A percentile compares a stretch with the other conserved stretches of the same genome.
phyloP scores from a whole-genome alignment of 2,888 invertebrate genomes.

The Limnephilus marmoratus region DNA sequence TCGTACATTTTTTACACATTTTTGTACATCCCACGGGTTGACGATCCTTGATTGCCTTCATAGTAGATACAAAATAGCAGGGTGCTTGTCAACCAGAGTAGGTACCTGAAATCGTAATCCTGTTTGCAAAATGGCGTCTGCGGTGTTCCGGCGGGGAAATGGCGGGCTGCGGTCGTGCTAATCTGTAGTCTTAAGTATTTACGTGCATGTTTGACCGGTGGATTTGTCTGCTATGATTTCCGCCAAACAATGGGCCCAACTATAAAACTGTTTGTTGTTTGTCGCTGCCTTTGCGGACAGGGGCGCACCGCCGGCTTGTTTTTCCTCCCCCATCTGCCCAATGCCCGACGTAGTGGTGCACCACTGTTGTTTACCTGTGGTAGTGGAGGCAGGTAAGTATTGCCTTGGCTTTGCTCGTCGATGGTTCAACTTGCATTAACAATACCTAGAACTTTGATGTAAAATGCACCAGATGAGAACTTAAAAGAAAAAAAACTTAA shows the following conservation, averaged over 20 bases:
- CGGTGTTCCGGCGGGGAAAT: constrained; percentile 31
- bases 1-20: too few species aligned
- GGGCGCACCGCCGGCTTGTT: constrained; percentile 16
- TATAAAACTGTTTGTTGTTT: constrained; percentile 40
- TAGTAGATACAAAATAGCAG: neutral
- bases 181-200: constrained; percentile 63
- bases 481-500: too few species aligned
- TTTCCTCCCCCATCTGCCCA: neutral
- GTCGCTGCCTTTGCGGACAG: neutral
- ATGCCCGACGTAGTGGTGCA: neutral
- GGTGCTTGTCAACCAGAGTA: constrained; percentile 40
- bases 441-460: neutral
- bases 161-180: constrained; percentile 58
- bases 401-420: neutral
- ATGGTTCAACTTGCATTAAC: neutral
- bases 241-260: constrained; percentile 48
- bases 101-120: constrained; percentile 58
- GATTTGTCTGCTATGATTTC: constrained; percentile 60
- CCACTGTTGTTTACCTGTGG: constrained; percentile 46
- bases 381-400: neutral
- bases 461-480: too few species aligned
- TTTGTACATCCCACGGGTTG: neutral
- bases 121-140: constrained; percentile 64
- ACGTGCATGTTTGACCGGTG: constrained; percentile 60
- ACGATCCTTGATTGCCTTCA: neutral